Evolutionary conservation across 2,888 invertebrate species (phyloP).

Genomic region (Pachliopta kotzebuea): DNA sequence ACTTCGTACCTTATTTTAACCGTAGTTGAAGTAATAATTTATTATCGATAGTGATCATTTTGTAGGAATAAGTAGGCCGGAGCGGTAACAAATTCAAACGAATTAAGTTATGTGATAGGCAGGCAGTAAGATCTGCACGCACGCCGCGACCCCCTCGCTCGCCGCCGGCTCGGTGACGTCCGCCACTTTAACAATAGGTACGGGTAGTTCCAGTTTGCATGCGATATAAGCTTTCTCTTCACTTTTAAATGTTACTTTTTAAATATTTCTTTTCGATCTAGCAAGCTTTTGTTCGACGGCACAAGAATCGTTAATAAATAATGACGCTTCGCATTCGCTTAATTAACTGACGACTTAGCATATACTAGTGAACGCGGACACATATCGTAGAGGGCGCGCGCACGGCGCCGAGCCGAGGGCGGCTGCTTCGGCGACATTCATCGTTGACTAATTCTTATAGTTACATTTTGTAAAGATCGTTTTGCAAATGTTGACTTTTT

Average conservation of each 20-base stretch:
- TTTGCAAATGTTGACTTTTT: slow-evolving; percentile 80
- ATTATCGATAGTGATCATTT: slow-evolving; percentile 78
- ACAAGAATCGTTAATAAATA: background rate
- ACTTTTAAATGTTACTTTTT: slow-evolving; percentile 41
- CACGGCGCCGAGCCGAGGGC: slow-evolving; percentile 53
- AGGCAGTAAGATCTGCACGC: slow-evolving; percentile 57
- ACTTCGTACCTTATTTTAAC: slow-evolving; percentile 74
- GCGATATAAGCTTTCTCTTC: slow-evolving; percentile 49
- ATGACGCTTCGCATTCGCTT: slow-evolving; percentile 50
- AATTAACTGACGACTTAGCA: slow-evolving; percentile 48
- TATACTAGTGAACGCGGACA: slow-evolving; percentile 58
- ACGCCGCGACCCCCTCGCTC: slow-evolving; percentile 38
- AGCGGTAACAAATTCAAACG: slow-evolving; percentile 77
- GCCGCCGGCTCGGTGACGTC: slow-evolving; percentile 56
- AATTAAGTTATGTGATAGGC: slow-evolving; percentile 75
- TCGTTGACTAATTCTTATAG: slow-evolving; percentile 78
- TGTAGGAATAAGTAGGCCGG: slow-evolving; percentile 77
- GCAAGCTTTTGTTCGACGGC: background rate
- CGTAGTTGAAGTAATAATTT: slow-evolving; percentile 75
- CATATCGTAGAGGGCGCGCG: slow-evolving; percentile 62
- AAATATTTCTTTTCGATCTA: slow-evolving; percentile 36
- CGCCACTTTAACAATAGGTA: slow-evolving; percentile 39
- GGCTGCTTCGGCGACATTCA: slow-evolving; percentile 58
- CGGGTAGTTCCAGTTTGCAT: slow-evolving; percentile 51
- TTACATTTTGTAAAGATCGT: slow-evolving; percentile 76